Base-by-base conservation (phyloP, 2,797 vertebrate genomes). In the Hirundo rustica region DNA sequence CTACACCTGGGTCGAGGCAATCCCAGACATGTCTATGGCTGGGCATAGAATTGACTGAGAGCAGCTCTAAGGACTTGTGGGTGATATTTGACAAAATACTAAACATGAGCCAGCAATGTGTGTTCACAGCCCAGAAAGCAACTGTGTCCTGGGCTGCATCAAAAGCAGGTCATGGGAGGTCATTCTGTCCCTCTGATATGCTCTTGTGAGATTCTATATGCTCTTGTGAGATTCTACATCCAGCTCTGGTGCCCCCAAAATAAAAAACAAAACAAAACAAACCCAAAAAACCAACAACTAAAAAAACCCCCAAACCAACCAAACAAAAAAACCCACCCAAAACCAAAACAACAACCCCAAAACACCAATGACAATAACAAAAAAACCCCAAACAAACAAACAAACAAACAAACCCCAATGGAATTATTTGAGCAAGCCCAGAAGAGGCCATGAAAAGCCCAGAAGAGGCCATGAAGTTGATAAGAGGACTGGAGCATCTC, bases 1-100 rank as follows among this genome's bases (percentile, higher is more conserved):
- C 23, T 44, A 14, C 5, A 27, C 13, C 8, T n/a, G 18, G 22
- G 9, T 9, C 0, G 2, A 50, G 32, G 13, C 0, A 7, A 38
- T 27, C n/a, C 27, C 51, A 72, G 38, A 18, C 9, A 29, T 16
- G n/a, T 16, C 4, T 32, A 34, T 12, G 21, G 7, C 22, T 71
- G 15, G 18, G 26, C 8, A 26, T 5, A 34, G 50, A 50, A 50
- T 1, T 22, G 30, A 34, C 3, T 50, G 32, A 50, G 36, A 32
- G 18, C 13, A 32, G 18, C 6, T 13, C 50, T 29, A 11, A 53
- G 19, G 23, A 32, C 44, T 64, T 57, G 12, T 0, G 1, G 18
- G 19, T 36, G 32, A 19, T 23, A 21, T 7, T 40, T 51, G 32
- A n/a, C 51, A 64, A 38, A 32, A 72, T 44, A 16, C 4, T 23